These are phyloP conservation scores for Cryptophagus acutangulus DNA, from an alignment of 2,888 invertebrate genomes.

Conservation along the genomic window DNA sequence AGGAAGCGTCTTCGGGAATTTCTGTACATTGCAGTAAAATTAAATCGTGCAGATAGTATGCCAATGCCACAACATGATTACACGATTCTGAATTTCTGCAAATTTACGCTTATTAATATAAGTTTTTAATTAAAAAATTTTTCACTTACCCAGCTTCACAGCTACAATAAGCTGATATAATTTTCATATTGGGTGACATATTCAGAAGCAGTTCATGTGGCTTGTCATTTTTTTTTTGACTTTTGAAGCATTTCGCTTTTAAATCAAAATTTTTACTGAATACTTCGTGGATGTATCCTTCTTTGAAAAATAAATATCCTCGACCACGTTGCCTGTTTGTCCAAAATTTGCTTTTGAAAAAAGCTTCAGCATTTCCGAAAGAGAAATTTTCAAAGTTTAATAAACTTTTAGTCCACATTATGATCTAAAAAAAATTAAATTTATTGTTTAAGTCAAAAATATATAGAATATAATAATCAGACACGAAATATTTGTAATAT, in stretches of 20 bases:
- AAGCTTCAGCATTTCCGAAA: no score
- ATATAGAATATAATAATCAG: no score
- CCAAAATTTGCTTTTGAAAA: background rate
- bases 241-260: slow-evolving; percentile 2
- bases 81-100: background rate
- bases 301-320: slow-evolving; percentile 5
- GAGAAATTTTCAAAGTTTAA: no score
- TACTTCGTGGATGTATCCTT: slow-evolving; percentile 7
- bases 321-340: background rate
- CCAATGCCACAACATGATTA: background rate
- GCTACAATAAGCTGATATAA: background rate
- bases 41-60: background rate
- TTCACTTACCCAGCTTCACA: slow-evolving; percentile 9
- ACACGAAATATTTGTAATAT: no score
- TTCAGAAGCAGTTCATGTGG: slow-evolving; percentile 1
- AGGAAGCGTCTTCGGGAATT: background rate
- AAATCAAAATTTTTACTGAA: background rate
- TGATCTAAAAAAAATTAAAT: no score
- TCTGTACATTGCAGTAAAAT: background rate
- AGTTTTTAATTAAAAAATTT: background rate
- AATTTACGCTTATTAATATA: no score
- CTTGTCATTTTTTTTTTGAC: slow-evolving; percentile 6
- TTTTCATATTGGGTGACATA: background rate
- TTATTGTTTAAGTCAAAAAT: no score
- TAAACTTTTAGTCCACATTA: no score